Evolutionary conservation across 2,797 vertebrate genomes (phyloP), one percentile per base, ranked within the genome.

Genomic region (Cirrhinus molitorella): DNA sequence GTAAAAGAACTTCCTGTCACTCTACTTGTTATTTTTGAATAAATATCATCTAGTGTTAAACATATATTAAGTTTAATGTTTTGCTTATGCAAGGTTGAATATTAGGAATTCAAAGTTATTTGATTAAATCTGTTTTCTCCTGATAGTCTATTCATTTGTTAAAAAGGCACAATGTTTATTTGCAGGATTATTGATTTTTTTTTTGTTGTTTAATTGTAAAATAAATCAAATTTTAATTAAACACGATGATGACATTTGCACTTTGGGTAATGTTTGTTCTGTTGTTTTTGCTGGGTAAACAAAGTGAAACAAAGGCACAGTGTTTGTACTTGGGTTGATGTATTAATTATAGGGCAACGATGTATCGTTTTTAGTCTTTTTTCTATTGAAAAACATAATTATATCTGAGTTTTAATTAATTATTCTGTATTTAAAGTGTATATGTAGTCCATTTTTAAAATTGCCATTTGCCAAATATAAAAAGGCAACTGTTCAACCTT

Each of bases 171-270:
- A n/a, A 19, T 55, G 71, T 55, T 43, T 40, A 14, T n/a, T 43
- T 59, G 55, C 5, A 7, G 12, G 49, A 23, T n/a, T 74, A 57
- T 75, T 19, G 34, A 75, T 43, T 57, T 34, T 1, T 0, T n/a
- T 43, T 57, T 43, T 45, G 16, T 68, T 40, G 16, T 71, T 25
- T 21, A 71, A 31, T 71, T 59, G 19, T 73, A 63, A 73, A 81
- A 51, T 73, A 51, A 70, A 13, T 51, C 1, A 5, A 31, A 40
- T 25, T n/a, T 51, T 14, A 72, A 25, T 63, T 63, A 73, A 37
- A 16, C 70, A 37, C 57, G 73, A 49, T 51, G 34, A 72, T 7
- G 68, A 63, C 68, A 61, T 49, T 72, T 72, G 13, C 25, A 6
- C 66, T 71, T 71, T 47, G 55, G 4, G 23, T 16, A 61, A 61